phyloP scores from a whole-genome alignment of 1,140 invertebrate species.

The Drosophila erecta region DNA sequence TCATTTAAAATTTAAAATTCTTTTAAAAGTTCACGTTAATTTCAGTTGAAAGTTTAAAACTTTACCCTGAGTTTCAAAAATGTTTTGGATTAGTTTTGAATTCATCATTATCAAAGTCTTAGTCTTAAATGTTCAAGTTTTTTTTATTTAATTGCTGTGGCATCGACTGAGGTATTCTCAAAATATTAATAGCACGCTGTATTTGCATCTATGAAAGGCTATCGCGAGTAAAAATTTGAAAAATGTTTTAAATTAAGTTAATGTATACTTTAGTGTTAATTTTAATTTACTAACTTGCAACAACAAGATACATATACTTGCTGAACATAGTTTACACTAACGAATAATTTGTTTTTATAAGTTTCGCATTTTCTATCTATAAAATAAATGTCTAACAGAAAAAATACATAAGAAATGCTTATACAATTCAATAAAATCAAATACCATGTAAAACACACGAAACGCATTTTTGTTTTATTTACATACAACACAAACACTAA shows the following conservation, averaged over 20 bases:
- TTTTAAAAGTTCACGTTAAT: background rate
- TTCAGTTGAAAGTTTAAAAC: background rate
- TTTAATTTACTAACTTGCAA: constrained; percentile 42
- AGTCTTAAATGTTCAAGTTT: constrained; percentile 2
- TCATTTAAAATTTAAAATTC: constrained; percentile 4
- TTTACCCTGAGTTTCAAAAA: background rate
- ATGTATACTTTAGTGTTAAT: background rate
- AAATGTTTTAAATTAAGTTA: constrained; percentile 15
- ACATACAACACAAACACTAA: constrained; percentile 32
- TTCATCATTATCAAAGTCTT: background rate
- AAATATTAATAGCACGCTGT: constrained; percentile 1
- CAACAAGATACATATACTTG: constrained; percentile 2
- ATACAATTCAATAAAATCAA: constrained; percentile 48
- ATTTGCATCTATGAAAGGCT: constrained; percentile 40
- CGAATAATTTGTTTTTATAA: constrained; percentile 33
- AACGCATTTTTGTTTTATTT: constrained; percentile 71
- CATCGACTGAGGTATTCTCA: background rate
- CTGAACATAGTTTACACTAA: constrained; percentile 30
- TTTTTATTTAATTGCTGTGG: background rate
- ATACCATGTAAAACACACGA: constrained; percentile 50
- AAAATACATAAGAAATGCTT: constrained; percentile 70
- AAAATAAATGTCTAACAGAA: constrained; percentile 67
- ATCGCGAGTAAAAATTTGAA: constrained; percentile 5
- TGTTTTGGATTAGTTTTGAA: background rate
- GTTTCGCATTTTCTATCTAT: constrained; percentile 73